Evolutionary conservation across 1,140 invertebrate species (phyloP).

Genomic region (Triops longicaudatus): DNA sequence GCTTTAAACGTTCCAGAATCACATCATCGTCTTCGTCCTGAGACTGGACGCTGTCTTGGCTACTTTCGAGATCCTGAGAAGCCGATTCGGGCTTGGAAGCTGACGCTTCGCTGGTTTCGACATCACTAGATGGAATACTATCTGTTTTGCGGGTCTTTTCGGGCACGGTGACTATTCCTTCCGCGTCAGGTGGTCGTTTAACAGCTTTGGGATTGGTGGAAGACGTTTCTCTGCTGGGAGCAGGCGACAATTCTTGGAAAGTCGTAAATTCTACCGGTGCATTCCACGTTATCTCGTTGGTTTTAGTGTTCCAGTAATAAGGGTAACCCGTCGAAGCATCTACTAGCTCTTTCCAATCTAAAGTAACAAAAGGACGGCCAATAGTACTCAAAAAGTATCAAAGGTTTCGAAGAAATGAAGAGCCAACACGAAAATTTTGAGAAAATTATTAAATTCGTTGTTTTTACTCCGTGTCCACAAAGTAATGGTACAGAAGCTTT

Average conservation of each 20-base stretch:
- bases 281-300: conserved; percentile 26
- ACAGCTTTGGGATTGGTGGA: not conserved
- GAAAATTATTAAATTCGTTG: too few relatives aligned
- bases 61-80: not conserved
- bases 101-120: not conserved
- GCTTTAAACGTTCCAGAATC: not conserved
- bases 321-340: conserved; percentile 23
- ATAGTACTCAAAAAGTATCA: too few relatives aligned
- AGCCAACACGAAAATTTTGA: too few relatives aligned
- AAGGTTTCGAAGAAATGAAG: too few relatives aligned
- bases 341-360: conserved; percentile 26
- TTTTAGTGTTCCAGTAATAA: conserved; percentile 25
- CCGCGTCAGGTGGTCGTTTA: not conserved
- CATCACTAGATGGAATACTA: not conserved
- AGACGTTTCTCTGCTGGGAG: not conserved
- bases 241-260: not conserved
- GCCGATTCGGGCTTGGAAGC: not conserved
- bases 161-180: not conserved
- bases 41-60: not conserved
- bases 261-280: not conserved
- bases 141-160: not conserved
- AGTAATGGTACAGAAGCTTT: too few relatives aligned
- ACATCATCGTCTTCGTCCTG: not conserved
- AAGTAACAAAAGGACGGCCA: not conserved
- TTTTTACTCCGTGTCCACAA: too few relatives aligned